Evolutionary conservation across 2,113 vertebrate genomes (phyloP).

Genomic region (Podarcis muralis): DNA sequence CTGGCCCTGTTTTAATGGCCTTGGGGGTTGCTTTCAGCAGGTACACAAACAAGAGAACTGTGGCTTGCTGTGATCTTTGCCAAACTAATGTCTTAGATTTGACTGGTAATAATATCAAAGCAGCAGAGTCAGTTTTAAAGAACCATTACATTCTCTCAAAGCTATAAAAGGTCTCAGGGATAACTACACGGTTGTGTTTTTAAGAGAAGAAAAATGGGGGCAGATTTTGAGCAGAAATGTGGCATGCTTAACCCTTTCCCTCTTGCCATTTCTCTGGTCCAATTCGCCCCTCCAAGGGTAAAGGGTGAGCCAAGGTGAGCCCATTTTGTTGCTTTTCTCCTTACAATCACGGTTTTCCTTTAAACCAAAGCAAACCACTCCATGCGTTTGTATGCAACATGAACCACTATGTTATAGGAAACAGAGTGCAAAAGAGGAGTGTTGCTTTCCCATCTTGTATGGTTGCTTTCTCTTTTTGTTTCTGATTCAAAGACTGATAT

Average conservation of each 20-base stretch:
- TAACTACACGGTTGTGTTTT: not conserved
- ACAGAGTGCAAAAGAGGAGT: not conserved
- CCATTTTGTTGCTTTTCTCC: not conserved
- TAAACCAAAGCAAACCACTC: not conserved
- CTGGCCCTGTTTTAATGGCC: not conserved
- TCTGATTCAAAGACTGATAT: not conserved
- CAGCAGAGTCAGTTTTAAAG: not conserved
- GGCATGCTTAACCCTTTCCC: not conserved
- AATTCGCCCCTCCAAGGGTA: not conserved
- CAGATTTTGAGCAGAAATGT: not conserved
- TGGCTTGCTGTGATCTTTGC: not conserved
- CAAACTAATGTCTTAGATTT: not conserved
- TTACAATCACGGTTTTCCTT: not conserved
- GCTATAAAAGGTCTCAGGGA: not conserved
- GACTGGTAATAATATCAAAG: not conserved
- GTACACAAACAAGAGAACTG: not conserved
- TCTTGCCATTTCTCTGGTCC: not conserved
- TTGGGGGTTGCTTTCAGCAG: not conserved
- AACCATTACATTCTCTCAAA: not conserved
- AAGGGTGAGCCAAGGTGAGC: not conserved
- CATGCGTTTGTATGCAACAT: not conserved
- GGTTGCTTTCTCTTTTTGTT: not conserved
- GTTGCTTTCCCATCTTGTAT: slow-evolving; percentile 3
- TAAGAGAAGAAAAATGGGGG: not conserved
- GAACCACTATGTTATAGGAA: not conserved